Base-by-base conservation (phyloP, 2,888 invertebrate genomes). In the Sinodicranocentrus sp. region DNA sequence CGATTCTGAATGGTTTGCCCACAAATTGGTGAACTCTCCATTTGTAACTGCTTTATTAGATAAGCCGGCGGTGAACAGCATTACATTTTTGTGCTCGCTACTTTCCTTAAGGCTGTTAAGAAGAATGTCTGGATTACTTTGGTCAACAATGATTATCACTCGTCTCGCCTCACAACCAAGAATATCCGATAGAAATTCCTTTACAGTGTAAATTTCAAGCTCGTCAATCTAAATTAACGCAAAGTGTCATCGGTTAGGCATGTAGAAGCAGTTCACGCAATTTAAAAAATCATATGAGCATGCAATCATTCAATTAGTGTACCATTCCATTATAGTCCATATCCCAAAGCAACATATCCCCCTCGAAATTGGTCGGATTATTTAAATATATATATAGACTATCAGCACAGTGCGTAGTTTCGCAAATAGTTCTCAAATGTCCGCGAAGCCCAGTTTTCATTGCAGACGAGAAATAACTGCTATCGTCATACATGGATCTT, bases 301-400 rank as follows among this genome's bases (percentile, higher is more conserved):
- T 33, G n/a, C n/a, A n/a, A n/a, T 33, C 33, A 6, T 33, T 33
- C n/a, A n/a, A 10, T 33, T 33, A 54, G 44, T 89, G 89, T 89
- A 92, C 92, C 89, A 91, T 89, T 79, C 92, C 92, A 88, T 92
- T 91, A 13, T 89, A 89, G 88, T 92, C 90, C n/a, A 90, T 87
- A 86, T 92, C 92, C 92, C 92, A 92, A 0, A 92, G 90, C 2
- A 92, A 88, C 57, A 90, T 89, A 1, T 91, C 90, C 2, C 92
- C 92, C 84, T 92, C 92, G 6, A 89, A 90, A 67, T 90, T 90
- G 0, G 91, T 89, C 0, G 92, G 92, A 82, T 91, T 91, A 89
- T 92, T 92, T 84, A 92, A 86, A 88, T 92, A 92, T 43, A 92
- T 84, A n/a, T 92, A 90, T 1, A 92, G 89, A 0, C 92, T 91